phyloP scores from a whole-genome alignment of 2,888 invertebrate genomes.

The Phlogophora meticulosa region DNA sequence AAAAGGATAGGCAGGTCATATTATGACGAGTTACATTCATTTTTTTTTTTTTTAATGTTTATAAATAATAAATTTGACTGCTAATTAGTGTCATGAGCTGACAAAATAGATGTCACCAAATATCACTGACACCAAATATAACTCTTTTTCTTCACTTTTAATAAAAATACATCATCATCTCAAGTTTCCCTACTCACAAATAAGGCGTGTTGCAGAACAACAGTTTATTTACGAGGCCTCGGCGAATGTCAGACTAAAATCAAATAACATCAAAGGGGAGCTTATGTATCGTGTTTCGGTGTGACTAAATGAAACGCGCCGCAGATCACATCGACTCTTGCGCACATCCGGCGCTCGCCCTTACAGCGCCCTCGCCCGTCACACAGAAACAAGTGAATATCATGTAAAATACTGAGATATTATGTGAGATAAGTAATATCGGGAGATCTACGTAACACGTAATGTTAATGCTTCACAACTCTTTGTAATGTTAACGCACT shows the following conservation, averaged over 20 bases:
- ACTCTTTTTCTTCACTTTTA: constrained; percentile 3
- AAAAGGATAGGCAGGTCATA: too few relatives aligned
- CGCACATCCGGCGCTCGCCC: constrained; percentile 77
- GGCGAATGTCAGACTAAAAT: constrained; percentile 78
- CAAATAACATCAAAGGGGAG: constrained; percentile 80
- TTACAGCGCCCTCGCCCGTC: constrained; percentile 65
- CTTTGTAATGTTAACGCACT: neutral
- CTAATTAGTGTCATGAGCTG: neutral
- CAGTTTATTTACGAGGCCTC: constrained; percentile 71
- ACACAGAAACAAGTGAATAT: constrained; percentile 52
- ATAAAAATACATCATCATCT: constrained; percentile 30
- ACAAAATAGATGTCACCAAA: constrained; percentile 2
- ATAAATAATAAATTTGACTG: neutral
- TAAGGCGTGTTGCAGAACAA: constrained; percentile 65
- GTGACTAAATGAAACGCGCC: constrained; percentile 75
- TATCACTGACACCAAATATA: constrained; percentile 1
- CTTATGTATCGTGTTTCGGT: constrained; percentile 79
- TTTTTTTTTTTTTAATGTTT: neutral
- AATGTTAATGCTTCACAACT: neutral
- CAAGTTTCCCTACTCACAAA: constrained; percentile 39
- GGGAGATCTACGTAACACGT: constrained; percentile 10
- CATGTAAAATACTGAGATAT: constrained; percentile 25
- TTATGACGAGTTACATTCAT: too few relatives aligned
- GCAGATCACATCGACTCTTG: constrained; percentile 75
- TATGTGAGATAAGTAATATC: constrained; percentile 14